Evolutionary conservation across 2,113 vertebrate species (phyloP), one percentile per base, ranked within the genome.

Genomic region (Stigmatopora argus): DNA sequence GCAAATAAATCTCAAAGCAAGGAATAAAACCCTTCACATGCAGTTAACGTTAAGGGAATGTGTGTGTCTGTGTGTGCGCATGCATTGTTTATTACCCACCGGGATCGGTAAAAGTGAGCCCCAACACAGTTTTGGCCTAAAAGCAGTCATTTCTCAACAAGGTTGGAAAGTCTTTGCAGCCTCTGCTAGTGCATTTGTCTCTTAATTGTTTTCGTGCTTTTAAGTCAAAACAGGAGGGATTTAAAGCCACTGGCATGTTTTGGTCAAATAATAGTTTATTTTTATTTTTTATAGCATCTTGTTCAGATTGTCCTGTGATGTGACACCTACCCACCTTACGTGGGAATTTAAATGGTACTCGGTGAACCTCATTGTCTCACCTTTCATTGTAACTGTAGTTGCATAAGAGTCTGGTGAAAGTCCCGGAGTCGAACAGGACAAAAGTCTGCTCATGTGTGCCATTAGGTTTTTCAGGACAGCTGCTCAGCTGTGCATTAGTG

Each of bases 1-100:
- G 78, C 79, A 80, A 87, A 90, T 89, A 90, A 88, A 89, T 89
- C 87, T 89, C 64, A 79, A 86, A 84, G 66, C 62, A 83, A 77
- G 78, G 67, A 80, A 80, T 65, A 81, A 86, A 88, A 86, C 68
- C 73, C 69, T 82, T 86, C 79, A 83, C 64, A 57, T 74, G 60
- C 69, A 77, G 65, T 85, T 81, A 84, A 81, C 62, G 57, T 47
- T 65, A 35, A 59, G 72, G 57, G 23, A 52, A 47, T 77, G 65
- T 53, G 64, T 60, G 66, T 66, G 57, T 64, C 41, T 65, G 61
- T 68, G 63, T 65, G 67, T 76, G 7, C 44, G 26, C 26, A 31
- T 31, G 26, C 38, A 44, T 44, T 60, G 59, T 61, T 45, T 61
- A 61, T 61, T 60, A 44, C 10, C 58, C 18, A 41, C 10, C 5